Percentiles rank a stretch among this genome's conserved stretches.
phyloP scores from a whole-genome alignment of 2,888 invertebrate genomes.

The Napeogenes inachia region DNA sequence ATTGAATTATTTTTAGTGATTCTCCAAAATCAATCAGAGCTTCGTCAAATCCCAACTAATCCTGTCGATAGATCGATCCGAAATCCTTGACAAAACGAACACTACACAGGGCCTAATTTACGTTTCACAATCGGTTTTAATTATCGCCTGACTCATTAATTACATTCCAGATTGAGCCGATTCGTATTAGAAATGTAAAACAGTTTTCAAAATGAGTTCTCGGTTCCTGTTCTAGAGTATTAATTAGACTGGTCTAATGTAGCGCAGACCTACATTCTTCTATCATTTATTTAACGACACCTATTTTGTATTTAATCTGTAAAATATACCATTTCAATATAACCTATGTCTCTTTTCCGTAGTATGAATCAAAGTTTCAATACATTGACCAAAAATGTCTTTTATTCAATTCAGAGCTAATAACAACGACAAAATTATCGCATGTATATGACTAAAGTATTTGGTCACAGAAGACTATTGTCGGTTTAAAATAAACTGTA shows the following conservation, averaged over 20 bases:
- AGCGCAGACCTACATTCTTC: neutral
- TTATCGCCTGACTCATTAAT: conserved; percentile 57
- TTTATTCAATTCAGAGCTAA: no score
- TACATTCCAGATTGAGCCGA: conserved; percentile 50
- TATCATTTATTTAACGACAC: neutral
- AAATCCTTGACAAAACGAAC: neutral
- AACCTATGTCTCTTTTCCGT: no score
- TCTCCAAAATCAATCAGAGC: neutral
- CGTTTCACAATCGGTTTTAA: conserved; percentile 48
- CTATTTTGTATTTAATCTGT: no score
- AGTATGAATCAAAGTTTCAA: no score
- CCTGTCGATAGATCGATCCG: neutral
- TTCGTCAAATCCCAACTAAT: neutral
- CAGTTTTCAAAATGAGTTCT: conserved; percentile 60
- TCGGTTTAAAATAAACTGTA: neutral
- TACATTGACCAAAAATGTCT: no score
- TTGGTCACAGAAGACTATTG: neutral
- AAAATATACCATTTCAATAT: no score
- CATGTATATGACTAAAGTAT: neutral
- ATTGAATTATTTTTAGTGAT: no score
- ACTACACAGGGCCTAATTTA: conserved; percentile 29
- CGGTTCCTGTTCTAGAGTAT: conserved; percentile 26
- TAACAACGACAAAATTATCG: neutral
- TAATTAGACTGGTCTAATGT: conserved; percentile 1
- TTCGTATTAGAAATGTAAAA: conserved; percentile 65